Evolutionary conservation across 2,113 vertebrate species (phyloP).

Genomic region (Diphyllodes magnificus): DNA sequence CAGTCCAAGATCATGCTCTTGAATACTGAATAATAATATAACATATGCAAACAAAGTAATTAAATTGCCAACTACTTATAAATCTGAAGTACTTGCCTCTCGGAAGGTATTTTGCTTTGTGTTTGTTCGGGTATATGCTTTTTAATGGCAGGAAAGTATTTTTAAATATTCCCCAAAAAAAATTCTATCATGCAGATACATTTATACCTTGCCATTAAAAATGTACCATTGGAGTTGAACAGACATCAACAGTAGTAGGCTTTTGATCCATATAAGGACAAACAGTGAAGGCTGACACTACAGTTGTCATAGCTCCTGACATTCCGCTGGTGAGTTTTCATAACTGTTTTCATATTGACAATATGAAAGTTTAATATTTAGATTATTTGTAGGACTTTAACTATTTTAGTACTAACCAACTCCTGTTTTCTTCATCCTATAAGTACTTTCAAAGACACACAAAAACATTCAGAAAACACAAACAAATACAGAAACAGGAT

Average conservation of each 20-base stretch:
- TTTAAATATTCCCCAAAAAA: background rate
- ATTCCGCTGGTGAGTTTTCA: background rate
- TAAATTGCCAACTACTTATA: background rate
- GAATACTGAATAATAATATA: background rate
- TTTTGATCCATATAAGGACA: background rate
- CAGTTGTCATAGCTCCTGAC: background rate
- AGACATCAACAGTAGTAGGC: background rate
- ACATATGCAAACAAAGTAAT: background rate
- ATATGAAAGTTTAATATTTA: background rate
- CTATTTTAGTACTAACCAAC: background rate
- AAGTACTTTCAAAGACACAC: background rate
- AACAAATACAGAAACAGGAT: background rate
- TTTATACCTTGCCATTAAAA: background rate
- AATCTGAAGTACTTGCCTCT: background rate
- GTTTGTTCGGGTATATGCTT: fast-evolving
- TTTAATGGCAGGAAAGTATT: background rate
- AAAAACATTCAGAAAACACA: background rate
- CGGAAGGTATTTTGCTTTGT: background rate
- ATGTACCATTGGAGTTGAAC: background rate
- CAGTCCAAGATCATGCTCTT: background rate
- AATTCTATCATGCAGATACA: background rate
- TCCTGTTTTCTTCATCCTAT: background rate
- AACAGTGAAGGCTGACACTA: background rate
- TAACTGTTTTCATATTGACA: background rate
- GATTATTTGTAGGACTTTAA: background rate